phyloP scores from a whole-genome alignment of 1,140 invertebrate genomes.

The Cydia amplana region DNA sequence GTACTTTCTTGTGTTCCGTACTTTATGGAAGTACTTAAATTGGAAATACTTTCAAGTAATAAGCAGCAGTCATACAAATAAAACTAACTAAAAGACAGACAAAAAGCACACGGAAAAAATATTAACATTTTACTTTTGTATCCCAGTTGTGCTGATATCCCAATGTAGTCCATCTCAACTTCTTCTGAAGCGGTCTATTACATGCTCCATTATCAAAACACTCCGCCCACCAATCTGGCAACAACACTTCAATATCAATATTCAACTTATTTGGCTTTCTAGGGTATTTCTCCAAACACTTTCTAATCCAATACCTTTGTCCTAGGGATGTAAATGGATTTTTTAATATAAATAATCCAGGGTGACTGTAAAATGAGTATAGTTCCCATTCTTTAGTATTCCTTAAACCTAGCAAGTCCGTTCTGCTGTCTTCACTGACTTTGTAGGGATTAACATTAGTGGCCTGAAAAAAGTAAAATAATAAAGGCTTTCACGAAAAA shows the following conservation, averaged over 20 bases:
- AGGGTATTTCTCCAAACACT: constrained; percentile 89
- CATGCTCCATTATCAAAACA: constrained; percentile 63
- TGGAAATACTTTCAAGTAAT: background rate
- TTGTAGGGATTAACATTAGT: constrained; percentile 24
- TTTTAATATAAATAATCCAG: constrained; percentile 88
- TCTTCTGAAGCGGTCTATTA: constrained; percentile 77
- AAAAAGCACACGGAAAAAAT: constrained; percentile 33
- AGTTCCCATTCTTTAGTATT: constrained; percentile 80
- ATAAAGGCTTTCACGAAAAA: background rate
- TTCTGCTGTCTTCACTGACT: constrained; percentile 45
- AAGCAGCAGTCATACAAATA: constrained; percentile 19
- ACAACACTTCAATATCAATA: constrained; percentile 76
- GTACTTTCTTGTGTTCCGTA: no score
- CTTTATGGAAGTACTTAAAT: no score
- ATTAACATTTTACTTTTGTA: constrained; percentile 86
- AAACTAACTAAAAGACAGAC: constrained; percentile 35
- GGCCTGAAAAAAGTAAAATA: constrained; percentile 47
- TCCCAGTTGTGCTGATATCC: constrained; percentile 98
- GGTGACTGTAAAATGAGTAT: constrained; percentile 79
- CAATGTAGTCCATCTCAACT: constrained; percentile 94
- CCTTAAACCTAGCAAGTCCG: constrained; percentile 75
- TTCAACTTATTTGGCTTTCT: constrained; percentile 89
- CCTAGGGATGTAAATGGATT: constrained; percentile 90
- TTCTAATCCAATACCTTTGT: constrained; percentile 90
- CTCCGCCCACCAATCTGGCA: constrained; percentile 71